A percentile compares a stretch with the other conserved stretches of the same genome.
Evolutionary conservation across 2,113 vertebrate genomes (phyloP).

Genomic region (Atrichornis clamosus): DNA sequence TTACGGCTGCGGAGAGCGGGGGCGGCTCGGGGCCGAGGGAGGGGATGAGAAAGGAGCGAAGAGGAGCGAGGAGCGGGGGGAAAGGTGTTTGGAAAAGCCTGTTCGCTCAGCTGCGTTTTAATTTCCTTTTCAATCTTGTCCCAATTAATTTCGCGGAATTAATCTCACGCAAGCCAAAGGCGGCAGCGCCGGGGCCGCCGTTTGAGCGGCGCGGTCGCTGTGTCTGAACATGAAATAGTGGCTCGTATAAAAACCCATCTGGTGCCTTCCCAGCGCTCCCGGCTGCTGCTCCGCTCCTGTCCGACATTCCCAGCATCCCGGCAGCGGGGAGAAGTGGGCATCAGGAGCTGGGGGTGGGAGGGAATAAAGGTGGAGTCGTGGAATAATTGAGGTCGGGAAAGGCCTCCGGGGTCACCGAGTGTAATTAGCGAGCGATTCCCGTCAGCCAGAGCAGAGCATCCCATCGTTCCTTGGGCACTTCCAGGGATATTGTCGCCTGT

Average conservation of each 20-base stretch:
- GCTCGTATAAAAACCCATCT: slow-evolving; percentile 83
- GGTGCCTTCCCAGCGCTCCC: slow-evolving; percentile 68
- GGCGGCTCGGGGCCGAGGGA: neutral
- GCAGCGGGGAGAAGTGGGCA: slow-evolving; percentile 36
- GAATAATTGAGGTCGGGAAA: neutral
- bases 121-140: slow-evolving; percentile 90
- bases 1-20: neutral
- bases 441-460: rapidly evolving
- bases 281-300: slow-evolving; percentile 67
- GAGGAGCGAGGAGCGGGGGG: neutral
- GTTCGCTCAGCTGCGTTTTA: slow-evolving; percentile 81
- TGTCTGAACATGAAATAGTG: slow-evolving; percentile 74
- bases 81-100: slow-evolving; percentile 76
- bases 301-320: slow-evolving; percentile 63
- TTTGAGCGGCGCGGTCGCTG: slow-evolving; percentile 59
- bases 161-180: slow-evolving; percentile 78
- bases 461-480: rapidly evolving
- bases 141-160: slow-evolving; percentile 90
- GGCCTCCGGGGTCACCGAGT: neutral
- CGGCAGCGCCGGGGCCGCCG: slow-evolving; percentile 61
- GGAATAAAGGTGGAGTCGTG: rapidly evolving
- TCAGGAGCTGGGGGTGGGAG: neutral
- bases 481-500: neutral
- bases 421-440: neutral
- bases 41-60: no score